These are phyloP conservation scores for Marcusenius ussheri DNA, from an alignment of 2,113 vertebrate species.

Conservation along the genomic window DNA sequence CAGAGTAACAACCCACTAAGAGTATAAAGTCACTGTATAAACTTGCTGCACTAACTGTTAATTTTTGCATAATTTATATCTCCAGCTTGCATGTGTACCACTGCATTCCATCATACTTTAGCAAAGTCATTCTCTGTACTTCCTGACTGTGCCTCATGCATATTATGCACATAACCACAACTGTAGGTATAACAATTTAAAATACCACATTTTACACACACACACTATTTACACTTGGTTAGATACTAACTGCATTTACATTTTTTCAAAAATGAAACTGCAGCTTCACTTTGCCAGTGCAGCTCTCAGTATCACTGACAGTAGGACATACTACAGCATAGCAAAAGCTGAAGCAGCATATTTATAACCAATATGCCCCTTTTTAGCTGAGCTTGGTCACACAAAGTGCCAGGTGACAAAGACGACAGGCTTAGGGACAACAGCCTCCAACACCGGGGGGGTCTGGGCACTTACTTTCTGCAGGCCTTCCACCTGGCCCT, in stretches of 20 bases:
- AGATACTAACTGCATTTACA: neutral
- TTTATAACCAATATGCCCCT: neutral
- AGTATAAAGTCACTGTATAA: neutral
- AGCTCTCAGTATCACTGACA: neutral
- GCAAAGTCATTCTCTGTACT: neutral
- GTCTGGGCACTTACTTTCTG: slow-evolving; percentile 64
- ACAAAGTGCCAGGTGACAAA: neutral
- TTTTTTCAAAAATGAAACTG: neutral
- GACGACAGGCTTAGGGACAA: neutral
- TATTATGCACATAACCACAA: neutral
- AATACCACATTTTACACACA: neutral
- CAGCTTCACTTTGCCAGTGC: neutral
- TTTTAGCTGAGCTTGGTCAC: neutral
- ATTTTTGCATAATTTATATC: neutral
- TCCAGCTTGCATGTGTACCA: neutral
- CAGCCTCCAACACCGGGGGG: too few species aligned
- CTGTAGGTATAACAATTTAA: neutral
- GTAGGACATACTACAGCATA: neutral
- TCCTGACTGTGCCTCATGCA: neutral
- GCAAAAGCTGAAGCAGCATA: neutral
- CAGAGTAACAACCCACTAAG: neutral
- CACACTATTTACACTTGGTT: neutral
- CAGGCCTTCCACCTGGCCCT: slow-evolving; percentile 75
- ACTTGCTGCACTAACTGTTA: neutral
- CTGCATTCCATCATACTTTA: neutral